Base-by-base conservation (phyloP, 2,888 invertebrate genomes). In the Fragum sueziense region DNA sequence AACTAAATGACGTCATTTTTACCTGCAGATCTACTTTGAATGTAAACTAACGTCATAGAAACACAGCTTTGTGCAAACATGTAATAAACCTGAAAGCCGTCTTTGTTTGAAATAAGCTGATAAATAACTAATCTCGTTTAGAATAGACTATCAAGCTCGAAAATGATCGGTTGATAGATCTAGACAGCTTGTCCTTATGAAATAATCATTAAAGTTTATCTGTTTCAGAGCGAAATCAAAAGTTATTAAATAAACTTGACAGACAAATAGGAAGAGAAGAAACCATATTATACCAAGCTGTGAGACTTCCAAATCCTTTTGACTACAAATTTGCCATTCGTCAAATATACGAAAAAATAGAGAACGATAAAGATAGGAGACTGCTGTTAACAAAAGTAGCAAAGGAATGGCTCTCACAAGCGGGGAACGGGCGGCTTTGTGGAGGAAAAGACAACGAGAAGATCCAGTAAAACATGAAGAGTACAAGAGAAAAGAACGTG, bases 391-490 rank as follows among this genome's bases (percentile, higher is more conserved):
- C 51, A 9, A 62, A 29, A 62, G 62, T 31, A 11, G 6, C 29
- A 22, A 51, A 25, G 2, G 14, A 25, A 75, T 76, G 76, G 54
- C 37, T 14, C 65, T 65, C 17, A 76, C 71, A 33, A 71, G 71
- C n/a, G 65, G 67, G 14, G 76, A 76, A 57, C 14, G 76, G 27
- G 33, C 76, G 25, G 76, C 76, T 3, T 52, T 76, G 17, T 76
- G 76, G 76, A n/a, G 71, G 20, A 51, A 71, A 41, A 34, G 71
- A 27, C 76, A 76, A 22, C n/a, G 71, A 11, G 65, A 76, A 70
- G 67, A 76, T 31, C 65, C 70, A 22, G 14, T 25, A 1, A 65
- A 29, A 25, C 65, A 76, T 54, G 54, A 1, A 27, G 17, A 70
- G 61, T 76, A 76, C 27, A 70, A 70, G 52, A 14, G 27, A 54